Conservation (phyloP, 2,113 vertebrate genomes). For the Salvelinus alpinus region DNA sequence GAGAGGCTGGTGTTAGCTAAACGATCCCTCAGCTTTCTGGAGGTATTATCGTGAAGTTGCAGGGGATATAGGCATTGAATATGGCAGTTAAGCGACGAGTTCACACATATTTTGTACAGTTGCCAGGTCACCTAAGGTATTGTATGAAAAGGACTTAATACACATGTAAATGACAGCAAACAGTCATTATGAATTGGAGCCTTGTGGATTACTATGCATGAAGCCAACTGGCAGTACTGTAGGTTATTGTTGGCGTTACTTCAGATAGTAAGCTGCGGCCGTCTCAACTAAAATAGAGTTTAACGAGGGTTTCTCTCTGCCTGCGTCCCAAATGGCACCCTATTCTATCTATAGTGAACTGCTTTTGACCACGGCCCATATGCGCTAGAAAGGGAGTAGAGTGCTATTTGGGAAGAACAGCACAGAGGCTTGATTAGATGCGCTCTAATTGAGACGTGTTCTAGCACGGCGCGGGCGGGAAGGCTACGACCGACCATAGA, state of each 20-base stretch:
- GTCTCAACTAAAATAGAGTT: slow-evolving; percentile 22
- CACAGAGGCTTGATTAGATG: slow-evolving; percentile 48
- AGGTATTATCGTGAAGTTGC: slow-evolving; percentile 1
- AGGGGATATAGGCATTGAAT: background rate
- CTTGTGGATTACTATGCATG: background rate
- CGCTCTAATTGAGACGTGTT: slow-evolving; percentile 57
- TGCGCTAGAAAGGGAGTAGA: background rate
- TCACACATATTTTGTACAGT: background rate
- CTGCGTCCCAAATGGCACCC: too few species aligned
- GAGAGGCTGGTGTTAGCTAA: too few species aligned
- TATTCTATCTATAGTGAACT: too few species aligned
- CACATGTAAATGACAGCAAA: background rate
- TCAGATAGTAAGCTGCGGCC: slow-evolving; percentile 9
- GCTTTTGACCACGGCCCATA: background rate
- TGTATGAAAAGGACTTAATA: background rate
- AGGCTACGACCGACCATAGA: too few species aligned
- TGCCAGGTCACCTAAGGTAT: background rate
- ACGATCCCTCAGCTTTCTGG: background rate
- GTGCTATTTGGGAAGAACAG: background rate
- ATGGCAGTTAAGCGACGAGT: background rate
- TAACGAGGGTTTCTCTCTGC: slow-evolving; percentile 35
- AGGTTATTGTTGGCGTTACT: slow-evolving; percentile 6
- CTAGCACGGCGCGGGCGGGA: background rate
- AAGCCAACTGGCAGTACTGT: too few species aligned
- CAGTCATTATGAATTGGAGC: background rate